Base-by-base conservation (phyloP, 2,888 invertebrate species). In the Cyclophora punctaria region DNA sequence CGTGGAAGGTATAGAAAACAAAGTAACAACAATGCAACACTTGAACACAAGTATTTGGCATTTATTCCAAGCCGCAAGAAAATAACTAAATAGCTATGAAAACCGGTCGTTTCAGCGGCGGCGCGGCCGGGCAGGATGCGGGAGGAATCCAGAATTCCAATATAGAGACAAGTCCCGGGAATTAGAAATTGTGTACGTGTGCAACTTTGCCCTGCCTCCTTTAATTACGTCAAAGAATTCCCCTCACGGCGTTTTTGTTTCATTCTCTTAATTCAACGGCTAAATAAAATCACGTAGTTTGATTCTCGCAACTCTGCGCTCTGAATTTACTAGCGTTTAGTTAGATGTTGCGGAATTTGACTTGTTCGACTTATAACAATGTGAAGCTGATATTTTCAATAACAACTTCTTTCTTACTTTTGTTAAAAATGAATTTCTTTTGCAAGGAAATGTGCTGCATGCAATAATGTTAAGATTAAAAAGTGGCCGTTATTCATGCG, bases 101-200 rank as follows among this genome's bases (percentile, higher is more conserved):
- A 50, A 48, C 49, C 48, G 48, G 45, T 47, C 50, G 41, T 47
- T 41, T 41, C 20, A 47, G 47, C 41, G 48, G 49, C 47, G 20
- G 20, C 2, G 20, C 40, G 53, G 45, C 42, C 45, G 6, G 42
- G 41, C 48, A 49, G 54, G 45, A 57, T 55, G 40, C 48, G 51
- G 48, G 35, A 46, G 52, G 56, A 53, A 60, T 60, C 52, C 52
- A 51, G 57, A 60, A 60, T 60, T 58, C 58, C 60, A 47, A 52
- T 48, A 49, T 53, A 53, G 48, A 47, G 41, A 52, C 48, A 49
- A 46, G 49, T 48, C 49, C 20, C n/a, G 53, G 57, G 57, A 57
- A 59, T 61, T 61, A 56, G 59, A 54, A 43, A 61, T 55, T 53
- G 57, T 59, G 55, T 44, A 44, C 53, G 57, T 51, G 56, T 48